Percentiles rank a stretch among this genome's conserved stretches.
phyloP scores from a whole-genome alignment of 2,888 invertebrate species.

The Malacosoma neustria region DNA sequence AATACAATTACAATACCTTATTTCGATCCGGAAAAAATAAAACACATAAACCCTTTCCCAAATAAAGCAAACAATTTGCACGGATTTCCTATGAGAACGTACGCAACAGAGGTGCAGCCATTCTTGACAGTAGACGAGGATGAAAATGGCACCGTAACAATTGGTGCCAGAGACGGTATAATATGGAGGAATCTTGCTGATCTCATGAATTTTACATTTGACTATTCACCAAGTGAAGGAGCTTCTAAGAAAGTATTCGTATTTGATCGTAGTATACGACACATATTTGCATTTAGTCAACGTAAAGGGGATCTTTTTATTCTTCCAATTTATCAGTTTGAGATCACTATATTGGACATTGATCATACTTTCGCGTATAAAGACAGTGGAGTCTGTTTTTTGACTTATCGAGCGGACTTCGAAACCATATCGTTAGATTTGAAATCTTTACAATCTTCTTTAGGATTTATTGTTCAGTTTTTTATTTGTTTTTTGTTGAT shows the following conservation, averaged over 20 bases:
- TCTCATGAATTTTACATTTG: conserved; percentile 49
- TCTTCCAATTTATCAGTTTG: conserved; percentile 51
- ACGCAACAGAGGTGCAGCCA: conserved; percentile 32
- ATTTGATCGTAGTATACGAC: conserved; percentile 38
- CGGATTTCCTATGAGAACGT: conserved; percentile 35
- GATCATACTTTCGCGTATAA: conserved; percentile 43
- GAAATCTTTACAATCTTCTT: conserved; percentile 29
- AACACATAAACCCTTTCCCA: conserved; percentile 29
- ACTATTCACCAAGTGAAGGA: conserved; percentile 28
- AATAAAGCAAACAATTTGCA: conserved; percentile 43
- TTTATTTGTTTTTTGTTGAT: conserved; percentile 36
- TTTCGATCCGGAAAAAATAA: conserved; percentile 12
- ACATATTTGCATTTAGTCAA: conserved; percentile 38
- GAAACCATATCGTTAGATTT: conserved; percentile 45
- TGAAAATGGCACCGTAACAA: conserved; percentile 28
- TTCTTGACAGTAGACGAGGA: conserved; percentile 31
- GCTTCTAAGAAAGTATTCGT: conserved; percentile 34
- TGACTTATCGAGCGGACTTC: conserved; percentile 46
- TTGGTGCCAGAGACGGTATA: conserved; percentile 42
- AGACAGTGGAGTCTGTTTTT: conserved; percentile 56
- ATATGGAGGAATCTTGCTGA: conserved; percentile 47
- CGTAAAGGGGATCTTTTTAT: conserved; percentile 48
- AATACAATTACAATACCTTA: conserved; percentile 25
- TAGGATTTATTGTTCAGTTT: conserved; percentile 23
- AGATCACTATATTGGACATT: conserved; percentile 41